These are phyloP conservation scores for Acinonyx jubatus DNA, from an alignment of 2,113 vertebrate species.

Conservation along the genomic window DNA sequence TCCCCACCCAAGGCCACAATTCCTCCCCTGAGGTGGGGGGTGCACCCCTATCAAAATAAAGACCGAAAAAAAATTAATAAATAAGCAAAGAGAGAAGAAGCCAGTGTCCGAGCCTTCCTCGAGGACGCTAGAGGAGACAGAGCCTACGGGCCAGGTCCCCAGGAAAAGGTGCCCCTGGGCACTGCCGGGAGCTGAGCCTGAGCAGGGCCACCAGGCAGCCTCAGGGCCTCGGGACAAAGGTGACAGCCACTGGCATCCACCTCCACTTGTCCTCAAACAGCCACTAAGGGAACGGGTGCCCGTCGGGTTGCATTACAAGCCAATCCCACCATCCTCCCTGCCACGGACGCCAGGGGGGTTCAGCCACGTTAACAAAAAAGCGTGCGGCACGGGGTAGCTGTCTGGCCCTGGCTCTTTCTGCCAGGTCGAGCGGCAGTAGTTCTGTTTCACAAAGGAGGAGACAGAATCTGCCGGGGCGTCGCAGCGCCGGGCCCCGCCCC, in stretches of 20 bases:
- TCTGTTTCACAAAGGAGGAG: neutral
- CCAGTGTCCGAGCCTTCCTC: neutral
- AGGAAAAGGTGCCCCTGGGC: neutral
- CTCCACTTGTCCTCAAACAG: neutral
- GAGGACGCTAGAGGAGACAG: neutral
- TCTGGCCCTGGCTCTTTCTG: accelerated
- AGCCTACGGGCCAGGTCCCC: accelerated
- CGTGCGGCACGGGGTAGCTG: too few relatives aligned
- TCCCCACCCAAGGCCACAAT: neutral
- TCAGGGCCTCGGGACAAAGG: neutral
- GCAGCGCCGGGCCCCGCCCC: accelerated
- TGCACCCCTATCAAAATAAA: neutral
- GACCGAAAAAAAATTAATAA: neutral
- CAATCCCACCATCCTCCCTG: accelerated
- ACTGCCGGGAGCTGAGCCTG: neutral
- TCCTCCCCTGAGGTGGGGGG: neutral
- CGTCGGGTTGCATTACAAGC: accelerated
- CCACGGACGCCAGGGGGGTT: accelerated
- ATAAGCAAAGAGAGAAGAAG: neutral
- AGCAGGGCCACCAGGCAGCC: neutral
- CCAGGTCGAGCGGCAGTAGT: accelerated
- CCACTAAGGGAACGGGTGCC: accelerated
- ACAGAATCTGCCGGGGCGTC: neutral
- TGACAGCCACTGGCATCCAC: accelerated
- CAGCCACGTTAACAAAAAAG: too few relatives aligned